Evolutionary conservation across 2,888 invertebrate genomes (phyloP), one percentile per base, ranked within the genome.

Genomic region (Dynastes maya): DNA sequence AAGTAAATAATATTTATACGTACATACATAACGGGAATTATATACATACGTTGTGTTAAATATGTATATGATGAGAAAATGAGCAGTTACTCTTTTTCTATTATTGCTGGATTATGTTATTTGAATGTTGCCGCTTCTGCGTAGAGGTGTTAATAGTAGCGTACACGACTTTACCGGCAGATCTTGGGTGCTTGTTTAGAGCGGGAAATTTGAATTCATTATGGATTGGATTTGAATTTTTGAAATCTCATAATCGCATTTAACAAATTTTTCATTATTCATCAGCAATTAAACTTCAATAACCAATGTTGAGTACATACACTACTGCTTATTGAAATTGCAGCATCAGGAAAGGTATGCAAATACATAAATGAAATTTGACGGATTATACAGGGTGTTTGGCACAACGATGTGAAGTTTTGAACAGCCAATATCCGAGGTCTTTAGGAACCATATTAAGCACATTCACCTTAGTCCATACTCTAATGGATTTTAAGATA

Each of bases 91-190:
- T 58, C 55, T 16, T 55, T 55, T 6, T 55, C 16, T 55, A 55
- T 53, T 55, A 22, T 16, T 16, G 45, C 11, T 45, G 45, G 11
- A 45, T 8, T 45, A 22, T 63, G 53, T 84, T 82, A 82, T 84
- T 86, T 85, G 86, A 84, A 86, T 85, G 85, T 86, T 86, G 87
- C 86, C 86, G 85, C 86, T 86, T 86, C 74, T 77, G 65, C 78
- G 55, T 58, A 58, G 55, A 58, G 55, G 55, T 58, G 53, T 58
- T 16, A 13, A 53, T 53, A 53, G 16, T 53, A 53, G 16, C 53
- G 53, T 53, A n/a, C 53, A n/a, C 16, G 53, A 53, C 16, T 53
- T 16, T 53, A 53, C 13, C 53, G 53, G 16, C 53, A 5, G 53
- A 53, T 53, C 16, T 53, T 45, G 45, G 32, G 45, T 45, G 45